Conservation (phyloP, 2,797 vertebrate genomes). For the Mus caroli region DNA sequence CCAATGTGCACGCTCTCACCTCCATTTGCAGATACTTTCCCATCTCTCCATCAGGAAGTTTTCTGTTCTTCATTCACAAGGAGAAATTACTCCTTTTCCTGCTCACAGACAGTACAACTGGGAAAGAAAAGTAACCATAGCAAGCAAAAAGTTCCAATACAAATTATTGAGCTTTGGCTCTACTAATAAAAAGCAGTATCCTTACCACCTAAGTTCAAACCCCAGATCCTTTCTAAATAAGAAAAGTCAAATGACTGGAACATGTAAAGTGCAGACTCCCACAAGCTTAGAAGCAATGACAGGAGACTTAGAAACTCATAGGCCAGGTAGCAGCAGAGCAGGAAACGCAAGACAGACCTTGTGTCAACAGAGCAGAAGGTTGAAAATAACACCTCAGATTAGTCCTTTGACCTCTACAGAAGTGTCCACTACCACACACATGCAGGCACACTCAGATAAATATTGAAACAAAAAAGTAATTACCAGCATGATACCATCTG, state of each 20-base stretch:
- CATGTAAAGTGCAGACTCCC: neutral
- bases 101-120: neutral
- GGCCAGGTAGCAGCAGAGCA: neutral
- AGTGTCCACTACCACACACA: neutral
- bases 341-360: neutral
- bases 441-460: neutral
- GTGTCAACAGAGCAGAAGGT: neutral
- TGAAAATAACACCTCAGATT: no score
- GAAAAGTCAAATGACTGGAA: neutral
- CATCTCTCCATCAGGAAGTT: neutral
- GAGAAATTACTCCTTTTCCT: neutral
- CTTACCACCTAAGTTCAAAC: neutral
- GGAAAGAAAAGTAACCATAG: neutral
- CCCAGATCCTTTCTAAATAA: neutral
- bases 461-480: neutral
- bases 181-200: neutral
- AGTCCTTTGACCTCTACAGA: neutral
- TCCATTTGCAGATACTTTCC: neutral
- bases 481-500: neutral
- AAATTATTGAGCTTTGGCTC: neutral
- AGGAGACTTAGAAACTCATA: neutral
- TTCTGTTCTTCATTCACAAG: constrained; percentile 10
- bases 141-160: neutral
- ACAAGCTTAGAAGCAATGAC: neutral
- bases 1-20: neutral